Evolutionary conservation across 2,888 invertebrate species (phyloP).

Genomic region (Limnephilus lunatus): DNA sequence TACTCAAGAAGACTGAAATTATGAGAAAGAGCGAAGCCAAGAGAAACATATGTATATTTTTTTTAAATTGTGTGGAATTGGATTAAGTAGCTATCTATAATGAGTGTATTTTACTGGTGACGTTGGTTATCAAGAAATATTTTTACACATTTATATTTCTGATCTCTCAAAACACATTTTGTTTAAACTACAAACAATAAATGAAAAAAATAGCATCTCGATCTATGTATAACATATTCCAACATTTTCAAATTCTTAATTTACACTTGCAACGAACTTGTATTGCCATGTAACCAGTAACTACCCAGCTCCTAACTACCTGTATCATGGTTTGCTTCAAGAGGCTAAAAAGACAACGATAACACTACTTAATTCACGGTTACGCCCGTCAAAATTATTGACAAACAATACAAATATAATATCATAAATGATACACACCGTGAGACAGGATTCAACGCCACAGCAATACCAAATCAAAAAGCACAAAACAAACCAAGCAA

Average conservation of each 20-base stretch:
- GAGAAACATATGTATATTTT: no score
- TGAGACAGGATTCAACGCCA: neutral
- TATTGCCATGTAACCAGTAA: neutral
- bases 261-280: neutral
- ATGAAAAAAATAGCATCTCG: neutral
- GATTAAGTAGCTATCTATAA: no score
- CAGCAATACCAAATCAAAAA: neutral
- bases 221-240: neutral
- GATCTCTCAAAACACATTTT: neutral
- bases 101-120: no score
- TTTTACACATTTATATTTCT: neutral
- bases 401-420: conserved; percentile 45
- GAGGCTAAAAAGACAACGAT: conserved; percentile 30
- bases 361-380: conserved; percentile 22
- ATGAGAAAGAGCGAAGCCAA: no score
- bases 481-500: neutral
- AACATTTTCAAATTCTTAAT: neutral
- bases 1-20: no score
- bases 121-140: no score
- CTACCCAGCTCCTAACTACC: conserved; percentile 15
- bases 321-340: conserved; percentile 8
- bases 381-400: conserved; percentile 39
- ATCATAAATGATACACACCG: conserved; percentile 36
- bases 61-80: no score
- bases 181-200: neutral